A percentile compares a stretch with the other conserved stretches of the same genome.
Conservation (phyloP, 1,140 invertebrate genomes). For the Drosophila asahinai region DNA sequence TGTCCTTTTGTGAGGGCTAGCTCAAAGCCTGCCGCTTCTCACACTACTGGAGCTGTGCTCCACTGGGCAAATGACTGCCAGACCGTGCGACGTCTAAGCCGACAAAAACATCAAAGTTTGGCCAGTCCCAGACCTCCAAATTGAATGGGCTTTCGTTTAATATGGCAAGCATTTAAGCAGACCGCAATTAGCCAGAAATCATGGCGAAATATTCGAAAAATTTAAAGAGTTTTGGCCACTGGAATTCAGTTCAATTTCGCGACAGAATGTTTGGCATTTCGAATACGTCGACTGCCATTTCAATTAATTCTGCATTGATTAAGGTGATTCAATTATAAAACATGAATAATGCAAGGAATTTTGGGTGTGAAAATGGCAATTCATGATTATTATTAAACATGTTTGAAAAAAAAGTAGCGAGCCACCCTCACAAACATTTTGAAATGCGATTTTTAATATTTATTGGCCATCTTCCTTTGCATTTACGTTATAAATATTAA, state of each 20-base stretch:
- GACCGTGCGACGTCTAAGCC: constrained; percentile 40
- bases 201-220: neutral
- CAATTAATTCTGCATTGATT: neutral
- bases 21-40: constrained; percentile 29
- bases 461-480: neutral
- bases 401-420: too few species aligned
- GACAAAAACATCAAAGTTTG: constrained; percentile 59
- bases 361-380: neutral
- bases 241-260: neutral
- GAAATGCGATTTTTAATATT: neutral
- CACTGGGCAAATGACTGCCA: constrained; percentile 42
- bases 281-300: neutral
- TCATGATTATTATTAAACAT: neutral
- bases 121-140: neutral
- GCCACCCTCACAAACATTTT: neutral
- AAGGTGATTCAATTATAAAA: neutral
- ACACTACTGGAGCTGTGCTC: constrained; percentile 1
- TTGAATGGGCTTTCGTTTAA: constrained; percentile 18
- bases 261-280: constrained; percentile 7
- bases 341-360: neutral
- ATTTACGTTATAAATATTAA: neutral
- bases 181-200: neutral
- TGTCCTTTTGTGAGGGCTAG: constrained; percentile 22
- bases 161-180: constrained; percentile 2
- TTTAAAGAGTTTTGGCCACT: neutral